Evolutionary conservation across 2,113 vertebrate species (phyloP).

Genomic region (Potamarius usumacintae): DNA sequence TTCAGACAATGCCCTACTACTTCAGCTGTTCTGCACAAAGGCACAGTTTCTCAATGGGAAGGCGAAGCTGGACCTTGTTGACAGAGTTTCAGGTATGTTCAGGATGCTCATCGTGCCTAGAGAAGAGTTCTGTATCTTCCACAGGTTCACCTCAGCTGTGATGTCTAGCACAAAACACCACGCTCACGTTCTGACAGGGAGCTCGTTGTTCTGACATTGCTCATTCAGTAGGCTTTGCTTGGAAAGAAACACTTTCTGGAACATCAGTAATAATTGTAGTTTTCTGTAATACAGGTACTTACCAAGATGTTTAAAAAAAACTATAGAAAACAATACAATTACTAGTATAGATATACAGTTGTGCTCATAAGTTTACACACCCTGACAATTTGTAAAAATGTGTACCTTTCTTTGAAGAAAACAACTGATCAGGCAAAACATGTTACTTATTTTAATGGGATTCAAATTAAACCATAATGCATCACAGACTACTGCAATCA

Average conservation of each 20-base stretch:
- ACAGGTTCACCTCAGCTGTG: neutral
- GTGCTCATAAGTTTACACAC: too few species aligned
- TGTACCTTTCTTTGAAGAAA: too few species aligned
- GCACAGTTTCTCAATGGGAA: conserved; percentile 90
- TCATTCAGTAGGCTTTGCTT: neutral
- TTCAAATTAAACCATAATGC: too few species aligned
- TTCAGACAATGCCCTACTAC: conserved; percentile 85
- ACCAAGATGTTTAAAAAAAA: too few species aligned
- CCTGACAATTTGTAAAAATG: too few species aligned
- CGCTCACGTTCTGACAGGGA: neutral
- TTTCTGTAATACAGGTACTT: neutral
- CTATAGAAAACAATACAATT: neutral
- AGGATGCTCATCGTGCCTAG: neutral
- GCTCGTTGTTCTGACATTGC: neutral
- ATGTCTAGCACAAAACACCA: neutral
- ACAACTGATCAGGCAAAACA: too few species aligned
- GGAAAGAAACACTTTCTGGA: neutral
- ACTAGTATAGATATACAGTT: neutral
- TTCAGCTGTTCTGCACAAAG: conserved; percentile 92
- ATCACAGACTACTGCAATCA: too few species aligned
- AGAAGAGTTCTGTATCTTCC: neutral
- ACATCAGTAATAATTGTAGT: neutral
- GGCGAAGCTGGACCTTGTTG: conserved; percentile 90
- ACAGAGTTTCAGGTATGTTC: conserved; percentile 88
- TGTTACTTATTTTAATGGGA: too few species aligned